Conservation (phyloP, 2,797 vertebrate species). For the Erethizon dorsatum region DNA sequence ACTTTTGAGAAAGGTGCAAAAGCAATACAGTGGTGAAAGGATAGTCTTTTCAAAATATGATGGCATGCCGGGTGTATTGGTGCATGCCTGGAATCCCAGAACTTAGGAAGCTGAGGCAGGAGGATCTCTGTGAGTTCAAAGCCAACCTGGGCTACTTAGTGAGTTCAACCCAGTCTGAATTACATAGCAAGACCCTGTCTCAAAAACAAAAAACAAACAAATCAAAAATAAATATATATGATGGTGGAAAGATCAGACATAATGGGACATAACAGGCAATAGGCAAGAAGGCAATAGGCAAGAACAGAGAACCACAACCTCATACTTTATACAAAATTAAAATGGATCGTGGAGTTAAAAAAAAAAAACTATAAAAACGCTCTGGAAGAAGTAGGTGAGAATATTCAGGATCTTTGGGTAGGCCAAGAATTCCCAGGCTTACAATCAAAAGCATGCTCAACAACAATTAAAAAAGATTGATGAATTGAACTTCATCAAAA, state of each 20-base stretch:
- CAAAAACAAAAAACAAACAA: background rate
- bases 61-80: background rate
- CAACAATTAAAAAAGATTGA: background rate
- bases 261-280: background rate
- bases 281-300: background rate
- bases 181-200: background rate
- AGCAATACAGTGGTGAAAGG: background rate
- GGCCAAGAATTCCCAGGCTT: background rate
- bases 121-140: background rate
- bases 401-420: background rate
- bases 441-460: background rate
- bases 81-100: background rate
- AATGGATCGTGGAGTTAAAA: background rate
- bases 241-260: background rate
- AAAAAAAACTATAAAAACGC: background rate
- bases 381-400: background rate
- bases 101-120: background rate
- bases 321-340: background rate
- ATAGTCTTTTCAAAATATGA: background rate
- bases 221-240: background rate
- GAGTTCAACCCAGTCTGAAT: background rate
- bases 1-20: background rate
- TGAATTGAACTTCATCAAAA: background rate
- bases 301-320: background rate
- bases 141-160: background rate